Base-by-base conservation (phyloP, 64 coral and sea anemone genomes). In the Trachythela sp. region DNA sequence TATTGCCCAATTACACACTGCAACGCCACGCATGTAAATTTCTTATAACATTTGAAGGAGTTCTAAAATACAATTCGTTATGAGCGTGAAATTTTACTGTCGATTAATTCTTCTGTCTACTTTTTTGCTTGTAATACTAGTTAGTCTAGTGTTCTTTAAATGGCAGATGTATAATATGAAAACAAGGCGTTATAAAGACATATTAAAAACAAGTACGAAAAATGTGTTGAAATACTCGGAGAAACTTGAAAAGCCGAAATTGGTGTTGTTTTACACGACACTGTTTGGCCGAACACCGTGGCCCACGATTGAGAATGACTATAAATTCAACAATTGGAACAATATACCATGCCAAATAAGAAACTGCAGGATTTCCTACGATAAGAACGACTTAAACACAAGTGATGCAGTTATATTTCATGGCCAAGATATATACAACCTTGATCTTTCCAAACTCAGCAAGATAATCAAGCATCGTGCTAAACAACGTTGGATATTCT, bases 401-500 rank as follows among this genome's bases (percentile, higher is more conserved):
- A 80, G 75, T 9, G 75, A 80, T 80, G 75, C 75, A 6, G 75
- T 80, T 7, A 20, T 80, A 38, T 80, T 80, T 80, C 75, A 80
- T 36, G 75, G 75, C 20, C 75, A 80, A 38, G 75, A 80, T 17
- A 80, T 80, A 29, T 7, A 38, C 31, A 2, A 39, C 15, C 0
- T 80, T 35, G 17, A 80, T 37, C 34, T 80, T 35, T 39, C 37
- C 17, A 20, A 80, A 80, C 33, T 80, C 7, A 38, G 37, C 30
- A 80, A 80, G 20, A 80, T 5, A 38, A 18, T 39, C 37, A 80
- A 80, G 37, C 7, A 80, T 80, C 75, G 75, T 80, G 75, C 48
- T 8, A 54, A 64, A 58, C 92, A 94, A 22, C 86, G 88, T 88
- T 94, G 92, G 92, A 26, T 94, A 85, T 94, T 36, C 11, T 85